phyloP scores from a whole-genome alignment of 2,797 vertebrate genomes.

The Psittacula derbiana region DNA sequence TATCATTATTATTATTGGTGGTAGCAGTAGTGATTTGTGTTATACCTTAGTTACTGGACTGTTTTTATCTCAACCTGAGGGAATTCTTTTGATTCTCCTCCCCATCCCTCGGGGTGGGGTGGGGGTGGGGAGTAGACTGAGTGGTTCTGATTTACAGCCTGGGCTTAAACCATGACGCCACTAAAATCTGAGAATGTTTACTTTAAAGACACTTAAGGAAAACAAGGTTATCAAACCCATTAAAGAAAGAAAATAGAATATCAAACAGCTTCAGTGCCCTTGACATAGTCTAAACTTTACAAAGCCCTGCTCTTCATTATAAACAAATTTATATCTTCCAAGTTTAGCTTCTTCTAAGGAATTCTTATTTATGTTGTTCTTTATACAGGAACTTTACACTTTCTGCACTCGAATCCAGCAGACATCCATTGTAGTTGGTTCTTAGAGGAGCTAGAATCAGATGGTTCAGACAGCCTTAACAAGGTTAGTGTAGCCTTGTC shows the following conservation, averaged over 20 bases:
- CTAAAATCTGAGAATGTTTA: not conserved
- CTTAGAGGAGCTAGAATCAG: not conserved
- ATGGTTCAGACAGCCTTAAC: not conserved
- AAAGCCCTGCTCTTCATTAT: not conserved
- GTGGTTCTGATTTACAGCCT: too few species aligned
- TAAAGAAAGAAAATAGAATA: not conserved
- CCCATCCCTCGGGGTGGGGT: too few species aligned
- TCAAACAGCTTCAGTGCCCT: not conserved
- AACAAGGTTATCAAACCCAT: not conserved
- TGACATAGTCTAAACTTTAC: not conserved
- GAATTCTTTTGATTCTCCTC: too few species aligned
- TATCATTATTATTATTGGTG: too few species aligned
- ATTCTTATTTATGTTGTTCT: not conserved
- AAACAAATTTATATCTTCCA: not conserved
- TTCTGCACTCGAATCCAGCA: not conserved
- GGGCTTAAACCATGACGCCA: too few species aligned
- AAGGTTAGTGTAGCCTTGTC: not conserved
- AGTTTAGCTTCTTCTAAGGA: not conserved
- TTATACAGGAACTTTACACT: not conserved
- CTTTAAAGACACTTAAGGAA: not conserved
- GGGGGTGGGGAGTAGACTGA: too few species aligned
- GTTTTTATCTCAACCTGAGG: too few species aligned
- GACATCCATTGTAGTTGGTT: not conserved
- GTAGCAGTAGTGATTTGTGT: too few species aligned
- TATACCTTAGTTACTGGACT: too few species aligned